Evolutionary conservation across 2,888 invertebrate genomes (phyloP).

Genomic region (Noctua fimbriata): DNA sequence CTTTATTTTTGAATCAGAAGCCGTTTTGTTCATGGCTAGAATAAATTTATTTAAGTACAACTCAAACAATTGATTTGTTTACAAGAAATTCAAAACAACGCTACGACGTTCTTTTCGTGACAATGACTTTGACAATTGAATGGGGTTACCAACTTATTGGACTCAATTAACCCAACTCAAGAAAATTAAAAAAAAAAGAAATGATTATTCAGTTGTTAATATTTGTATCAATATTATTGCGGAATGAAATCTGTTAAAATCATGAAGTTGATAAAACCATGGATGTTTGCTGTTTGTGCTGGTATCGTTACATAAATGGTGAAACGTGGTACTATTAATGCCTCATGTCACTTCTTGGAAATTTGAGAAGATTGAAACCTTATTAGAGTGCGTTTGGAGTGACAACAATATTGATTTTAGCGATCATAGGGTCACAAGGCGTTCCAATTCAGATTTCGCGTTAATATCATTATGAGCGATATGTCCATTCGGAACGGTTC

Average conservation of each 20-base stretch:
- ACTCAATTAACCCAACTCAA: neutral
- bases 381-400: no score
- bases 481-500: no score
- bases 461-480: no score
- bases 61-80: constrained; percentile 45
- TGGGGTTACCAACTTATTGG: constrained; percentile 21
- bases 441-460: no score
- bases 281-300: neutral
- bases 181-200: neutral
- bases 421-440: no score
- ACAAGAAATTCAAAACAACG: constrained; percentile 61
- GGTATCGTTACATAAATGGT: no score
- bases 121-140: constrained; percentile 18
- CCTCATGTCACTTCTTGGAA: neutral
- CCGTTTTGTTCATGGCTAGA: constrained; percentile 76
- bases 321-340: neutral
- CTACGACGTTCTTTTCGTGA: constrained; percentile 37
- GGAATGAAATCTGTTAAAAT: neutral
- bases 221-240: neutral
- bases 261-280: neutral
- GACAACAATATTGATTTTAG: no score
- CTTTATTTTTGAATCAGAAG: constrained; percentile 82
- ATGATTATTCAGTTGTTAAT: neutral
- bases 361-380: no score
- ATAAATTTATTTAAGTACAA: constrained; percentile 14